Conservation (phyloP, 2,888 invertebrate genomes). For the Andrena dorsata region DNA sequence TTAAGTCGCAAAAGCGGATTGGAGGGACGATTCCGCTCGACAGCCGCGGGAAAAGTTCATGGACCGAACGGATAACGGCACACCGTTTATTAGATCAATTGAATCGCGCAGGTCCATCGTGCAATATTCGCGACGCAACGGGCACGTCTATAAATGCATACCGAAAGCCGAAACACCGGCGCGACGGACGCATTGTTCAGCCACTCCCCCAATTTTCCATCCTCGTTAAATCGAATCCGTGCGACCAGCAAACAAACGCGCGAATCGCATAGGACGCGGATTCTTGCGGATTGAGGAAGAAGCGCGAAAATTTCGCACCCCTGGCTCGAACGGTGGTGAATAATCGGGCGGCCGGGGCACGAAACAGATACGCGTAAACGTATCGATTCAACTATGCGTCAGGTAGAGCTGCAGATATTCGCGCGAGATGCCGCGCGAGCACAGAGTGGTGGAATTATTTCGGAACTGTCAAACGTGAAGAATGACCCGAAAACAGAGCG, state of each 20-base stretch:
- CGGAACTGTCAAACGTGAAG: slow-evolving; percentile 27
- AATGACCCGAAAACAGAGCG: slow-evolving; percentile 12
- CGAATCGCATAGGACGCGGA: not conserved
- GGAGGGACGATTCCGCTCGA: not conserved
- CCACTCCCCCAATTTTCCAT: not conserved
- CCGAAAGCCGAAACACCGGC: slow-evolving; percentile 14
- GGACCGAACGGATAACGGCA: not conserved
- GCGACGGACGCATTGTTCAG: not conserved
- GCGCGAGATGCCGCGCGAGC: not conserved
- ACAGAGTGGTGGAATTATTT: slow-evolving; percentile 12
- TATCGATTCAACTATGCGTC: slow-evolving; percentile 15
- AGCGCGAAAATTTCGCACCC: slow-evolving; percentile 16
- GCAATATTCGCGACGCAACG: not conserved
- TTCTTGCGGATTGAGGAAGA: not conserved
- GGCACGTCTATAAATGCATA: not conserved
- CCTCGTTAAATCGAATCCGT: slow-evolving; percentile 32
- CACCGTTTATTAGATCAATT: slow-evolving; percentile 33
- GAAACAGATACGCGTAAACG: slow-evolving; percentile 21
- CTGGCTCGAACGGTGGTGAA: not conserved
- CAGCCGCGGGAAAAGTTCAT: not conserved
- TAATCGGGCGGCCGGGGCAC: slow-evolving; percentile 4
- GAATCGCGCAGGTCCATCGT: not conserved
- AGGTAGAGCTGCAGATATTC: not conserved
- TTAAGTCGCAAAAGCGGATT: not conserved
- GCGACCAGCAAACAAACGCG: slow-evolving; percentile 16